These are phyloP conservation scores for Cryptoprocta ferox DNA, from an alignment of 2,797 vertebrate species.

Conservation along the genomic window DNA sequence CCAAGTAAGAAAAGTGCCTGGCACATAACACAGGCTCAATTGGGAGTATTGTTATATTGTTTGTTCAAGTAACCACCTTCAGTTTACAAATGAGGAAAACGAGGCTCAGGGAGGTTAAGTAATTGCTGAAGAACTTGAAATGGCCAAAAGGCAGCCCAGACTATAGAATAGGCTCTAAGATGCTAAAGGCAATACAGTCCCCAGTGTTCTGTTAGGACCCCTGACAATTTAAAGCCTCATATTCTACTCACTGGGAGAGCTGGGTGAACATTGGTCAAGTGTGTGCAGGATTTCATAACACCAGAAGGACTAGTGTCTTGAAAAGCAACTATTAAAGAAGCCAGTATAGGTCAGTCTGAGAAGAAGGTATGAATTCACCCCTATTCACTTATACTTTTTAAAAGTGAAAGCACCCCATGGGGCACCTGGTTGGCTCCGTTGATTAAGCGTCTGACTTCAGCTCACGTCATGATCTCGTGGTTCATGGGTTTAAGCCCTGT, in stretches of 20 bases:
- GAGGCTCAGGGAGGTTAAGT: background rate
- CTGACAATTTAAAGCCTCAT: background rate
- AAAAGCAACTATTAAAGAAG: background rate
- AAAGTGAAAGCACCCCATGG: too few relatives aligned
- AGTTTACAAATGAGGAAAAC: background rate
- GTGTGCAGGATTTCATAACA: background rate
- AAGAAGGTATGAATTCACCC: background rate
- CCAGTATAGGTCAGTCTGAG: background rate
- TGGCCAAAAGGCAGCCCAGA: background rate
- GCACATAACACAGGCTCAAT: background rate
- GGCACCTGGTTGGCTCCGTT: too few relatives aligned
- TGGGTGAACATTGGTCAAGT: background rate
- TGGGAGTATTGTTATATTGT: background rate
- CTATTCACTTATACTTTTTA: background rate
- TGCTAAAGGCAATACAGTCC: background rate
- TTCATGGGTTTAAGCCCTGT: too few relatives aligned
- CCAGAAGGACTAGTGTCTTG: background rate
- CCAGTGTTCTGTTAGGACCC: rapidly evolving
- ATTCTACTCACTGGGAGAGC: background rate
- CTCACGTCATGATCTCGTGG: too few relatives aligned
- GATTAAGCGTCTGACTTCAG: too few relatives aligned
- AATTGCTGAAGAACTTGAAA: background rate
- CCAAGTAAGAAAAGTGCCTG: background rate
- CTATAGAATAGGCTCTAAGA: background rate
- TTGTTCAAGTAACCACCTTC: background rate